These are phyloP conservation scores for Cyclargus thomasi DNA, from an alignment of 1,140 invertebrate genomes.

Conservation along the genomic window DNA sequence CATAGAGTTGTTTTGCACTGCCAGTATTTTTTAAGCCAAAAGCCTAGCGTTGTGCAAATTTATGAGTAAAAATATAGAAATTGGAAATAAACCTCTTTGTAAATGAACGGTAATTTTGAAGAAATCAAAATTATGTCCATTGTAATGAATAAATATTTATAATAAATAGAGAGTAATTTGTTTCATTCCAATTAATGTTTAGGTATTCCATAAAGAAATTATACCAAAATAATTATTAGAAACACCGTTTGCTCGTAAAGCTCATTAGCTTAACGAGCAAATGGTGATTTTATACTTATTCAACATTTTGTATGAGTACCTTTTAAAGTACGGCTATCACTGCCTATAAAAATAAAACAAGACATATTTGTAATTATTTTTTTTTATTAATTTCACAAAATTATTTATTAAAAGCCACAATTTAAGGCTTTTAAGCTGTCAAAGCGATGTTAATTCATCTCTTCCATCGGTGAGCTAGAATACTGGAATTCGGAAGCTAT, in stretches of 20 bases:
- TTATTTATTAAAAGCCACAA: constrained; percentile 73
- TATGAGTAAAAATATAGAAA: constrained; percentile 4
- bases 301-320: too few species aligned
- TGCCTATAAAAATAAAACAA: constrained; percentile 33
- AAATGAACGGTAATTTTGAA: constrained; percentile 13
- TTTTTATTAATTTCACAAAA: constrained; percentile 75
- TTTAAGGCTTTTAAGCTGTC: constrained; percentile 72
- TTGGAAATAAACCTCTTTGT: constrained; percentile 6
- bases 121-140: constrained; percentile 63
- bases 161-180: constrained; percentile 41
- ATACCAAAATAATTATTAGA: too few species aligned
- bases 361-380: constrained; percentile 59
- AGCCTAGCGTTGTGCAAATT: constrained; percentile 15
- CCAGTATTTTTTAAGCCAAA: constrained; percentile 16
- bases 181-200: constrained; percentile 22
- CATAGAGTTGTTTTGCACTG: constrained; percentile 14
- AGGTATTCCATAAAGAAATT: too few species aligned
- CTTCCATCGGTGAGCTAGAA: constrained; percentile 53
- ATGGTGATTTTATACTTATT: too few species aligned
- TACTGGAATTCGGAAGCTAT: constrained; percentile 62
- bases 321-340: too few species aligned
- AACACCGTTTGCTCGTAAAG: too few species aligned
- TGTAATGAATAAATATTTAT: constrained; percentile 72
- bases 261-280: too few species aligned
- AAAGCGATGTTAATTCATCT: constrained; percentile 59